These are phyloP conservation scores for Adelosebastes latens DNA, from an alignment of 2,797 vertebrate genomes.

Conservation along the genomic window DNA sequence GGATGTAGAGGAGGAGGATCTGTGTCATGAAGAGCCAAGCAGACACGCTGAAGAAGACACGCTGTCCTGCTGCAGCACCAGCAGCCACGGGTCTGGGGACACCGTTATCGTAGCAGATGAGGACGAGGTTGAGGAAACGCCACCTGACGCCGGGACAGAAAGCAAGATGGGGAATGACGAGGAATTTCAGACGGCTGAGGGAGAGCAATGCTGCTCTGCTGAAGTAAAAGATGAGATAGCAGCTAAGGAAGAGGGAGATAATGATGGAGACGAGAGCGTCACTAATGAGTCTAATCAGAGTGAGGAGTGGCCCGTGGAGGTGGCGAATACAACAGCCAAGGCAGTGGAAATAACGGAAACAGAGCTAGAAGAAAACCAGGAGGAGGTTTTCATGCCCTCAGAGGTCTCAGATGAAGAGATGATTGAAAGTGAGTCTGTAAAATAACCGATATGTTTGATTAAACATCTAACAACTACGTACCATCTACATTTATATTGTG, in stretches of 20 bases:
- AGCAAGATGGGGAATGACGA: background rate
- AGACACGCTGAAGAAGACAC: slow-evolving; percentile 66
- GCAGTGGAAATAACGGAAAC: background rate
- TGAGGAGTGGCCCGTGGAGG: background rate
- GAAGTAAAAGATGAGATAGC: slow-evolving; percentile 22
- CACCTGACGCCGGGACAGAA: slow-evolving; percentile 1
- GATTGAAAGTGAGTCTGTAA: background rate
- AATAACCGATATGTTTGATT: background rate
- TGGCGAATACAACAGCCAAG: background rate
- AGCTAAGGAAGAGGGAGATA: background rate
- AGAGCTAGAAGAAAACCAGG: slow-evolving; percentile 1
- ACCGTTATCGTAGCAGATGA: slow-evolving; percentile 72
- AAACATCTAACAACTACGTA: background rate
- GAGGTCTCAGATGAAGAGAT: background rate
- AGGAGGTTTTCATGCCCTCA: background rate
- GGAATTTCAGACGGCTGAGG: background rate
- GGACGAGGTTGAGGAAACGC: slow-evolving; percentile 11
- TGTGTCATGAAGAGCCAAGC: slow-evolving; percentile 1
- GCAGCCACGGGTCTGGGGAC: slow-evolving; percentile 75
- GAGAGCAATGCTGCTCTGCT: slow-evolving; percentile 13
- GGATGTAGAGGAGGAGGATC: background rate
- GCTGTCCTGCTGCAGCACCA: slow-evolving; percentile 76
- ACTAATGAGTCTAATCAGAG: slow-evolving; percentile 4
- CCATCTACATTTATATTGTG: background rate
- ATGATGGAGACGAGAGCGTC: background rate